These are phyloP conservation scores for Cantharis nigra DNA, from an alignment of 2,888 invertebrate species.

Conservation along the genomic window DNA sequence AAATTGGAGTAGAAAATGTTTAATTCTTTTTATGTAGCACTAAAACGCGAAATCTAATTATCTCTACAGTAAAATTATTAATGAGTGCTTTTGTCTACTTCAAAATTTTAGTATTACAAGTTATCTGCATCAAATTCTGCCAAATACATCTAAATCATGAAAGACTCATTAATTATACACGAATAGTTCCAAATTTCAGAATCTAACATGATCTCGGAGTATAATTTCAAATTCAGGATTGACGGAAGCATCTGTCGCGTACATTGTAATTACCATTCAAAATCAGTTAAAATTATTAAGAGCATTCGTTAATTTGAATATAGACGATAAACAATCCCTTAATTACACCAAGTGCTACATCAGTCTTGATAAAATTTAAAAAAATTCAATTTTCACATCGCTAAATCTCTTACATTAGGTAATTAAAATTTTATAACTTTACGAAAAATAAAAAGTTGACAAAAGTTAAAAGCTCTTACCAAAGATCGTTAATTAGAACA, in stretches of 20 bases:
- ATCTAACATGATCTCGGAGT: not conserved
- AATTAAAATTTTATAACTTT: not conserved
- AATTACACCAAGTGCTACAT: not conserved
- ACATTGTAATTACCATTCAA: not conserved
- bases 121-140: not conserved
- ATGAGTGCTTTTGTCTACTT: not conserved
- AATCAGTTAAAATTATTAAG: not conserved
- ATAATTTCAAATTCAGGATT: not conserved
- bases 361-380: not conserved
- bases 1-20: not conserved
- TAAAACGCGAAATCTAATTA: not conserved
- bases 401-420: not conserved
- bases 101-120: not conserved
- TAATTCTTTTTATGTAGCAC: not conserved
- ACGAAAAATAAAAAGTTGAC: not conserved
- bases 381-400: not conserved
- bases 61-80: not conserved
- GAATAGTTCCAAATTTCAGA: not conserved
- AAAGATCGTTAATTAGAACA: not conserved
- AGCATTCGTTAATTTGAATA: not conserved
- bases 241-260: not conserved
- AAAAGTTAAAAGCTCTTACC: not conserved
- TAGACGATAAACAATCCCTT: not conserved
- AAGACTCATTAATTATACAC: not conserved
- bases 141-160: not conserved